Percentiles rank a stretch among this genome's conserved stretches.
phyloP scores from a whole-genome alignment of 2,113 vertebrate genomes.

The Sprattus sprattus region DNA sequence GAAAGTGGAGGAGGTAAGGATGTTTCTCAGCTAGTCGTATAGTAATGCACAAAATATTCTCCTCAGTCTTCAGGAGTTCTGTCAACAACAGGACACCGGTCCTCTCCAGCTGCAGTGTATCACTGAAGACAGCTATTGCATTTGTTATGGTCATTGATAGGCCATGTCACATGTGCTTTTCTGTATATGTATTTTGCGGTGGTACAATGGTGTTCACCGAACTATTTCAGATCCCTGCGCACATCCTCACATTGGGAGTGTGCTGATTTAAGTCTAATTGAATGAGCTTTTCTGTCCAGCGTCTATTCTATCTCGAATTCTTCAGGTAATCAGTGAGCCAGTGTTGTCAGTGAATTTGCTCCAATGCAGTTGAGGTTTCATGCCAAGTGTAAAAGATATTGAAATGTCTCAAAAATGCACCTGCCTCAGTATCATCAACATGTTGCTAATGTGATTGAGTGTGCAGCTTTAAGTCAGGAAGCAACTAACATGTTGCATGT shows the following conservation, averaged over 20 bases:
- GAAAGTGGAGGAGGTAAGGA: slow-evolving; percentile 34
- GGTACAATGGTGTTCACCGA: background rate
- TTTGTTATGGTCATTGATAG: background rate
- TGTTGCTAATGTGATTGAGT: too few species aligned
- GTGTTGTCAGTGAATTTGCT: background rate
- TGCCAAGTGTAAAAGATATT: too few species aligned
- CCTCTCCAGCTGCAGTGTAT: background rate
- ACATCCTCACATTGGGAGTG: background rate
- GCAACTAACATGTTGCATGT: too few species aligned
- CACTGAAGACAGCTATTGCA: background rate
- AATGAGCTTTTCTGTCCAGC: background rate
- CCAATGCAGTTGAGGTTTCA: background rate
- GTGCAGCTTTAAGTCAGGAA: too few species aligned
- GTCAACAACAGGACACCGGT: slow-evolving; percentile 6
- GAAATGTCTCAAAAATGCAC: too few species aligned
- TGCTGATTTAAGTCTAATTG: background rate
- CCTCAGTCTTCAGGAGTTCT: background rate
- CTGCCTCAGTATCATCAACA: too few species aligned
- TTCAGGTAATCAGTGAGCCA: background rate
- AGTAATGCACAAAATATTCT: background rate
- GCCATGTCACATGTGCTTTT: background rate
- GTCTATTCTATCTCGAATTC: too few species aligned
- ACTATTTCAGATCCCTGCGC: background rate
- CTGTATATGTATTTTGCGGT: background rate
- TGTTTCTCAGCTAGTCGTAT: background rate